Conservation (phyloP, 30 jellyfish, hydroid and myxozoan genomes). For the Clytia hemisphaerica region DNA sequence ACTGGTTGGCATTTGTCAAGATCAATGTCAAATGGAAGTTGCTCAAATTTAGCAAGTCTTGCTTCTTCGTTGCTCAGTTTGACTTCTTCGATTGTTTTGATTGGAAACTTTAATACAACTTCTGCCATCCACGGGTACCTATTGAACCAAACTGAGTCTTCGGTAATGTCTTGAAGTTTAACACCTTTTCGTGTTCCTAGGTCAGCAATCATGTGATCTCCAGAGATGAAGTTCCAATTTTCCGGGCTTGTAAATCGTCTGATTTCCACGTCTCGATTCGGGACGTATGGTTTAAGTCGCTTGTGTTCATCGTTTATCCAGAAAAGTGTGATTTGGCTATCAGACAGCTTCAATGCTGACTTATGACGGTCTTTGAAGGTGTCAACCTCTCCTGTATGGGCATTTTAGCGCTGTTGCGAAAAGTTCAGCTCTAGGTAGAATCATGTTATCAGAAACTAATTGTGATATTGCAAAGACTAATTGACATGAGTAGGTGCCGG, state of each 20-base stretch:
- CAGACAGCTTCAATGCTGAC: neutral
- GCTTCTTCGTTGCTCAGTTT: conserved; percentile 12
- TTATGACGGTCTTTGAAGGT: neutral
- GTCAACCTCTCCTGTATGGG: conserved; percentile 36
- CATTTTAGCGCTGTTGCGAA: neutral
- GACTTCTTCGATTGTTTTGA: neutral
- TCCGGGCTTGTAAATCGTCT: neutral
- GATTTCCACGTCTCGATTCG: conserved; percentile 29
- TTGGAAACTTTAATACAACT: neutral
- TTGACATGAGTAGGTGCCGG: neutral
- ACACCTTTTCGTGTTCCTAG: conserved; percentile 24
- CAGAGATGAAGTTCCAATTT: conserved; percentile 9
- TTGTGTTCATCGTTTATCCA: conserved; percentile 29
- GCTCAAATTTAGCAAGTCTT: neutral
- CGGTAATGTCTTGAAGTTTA: neutral
- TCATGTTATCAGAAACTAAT: conserved; percentile 9
- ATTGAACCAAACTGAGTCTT: conserved; percentile 14
- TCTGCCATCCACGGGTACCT: neutral
- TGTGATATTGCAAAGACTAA: conserved; percentile 7
- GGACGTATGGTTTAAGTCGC: conserved; percentile 17
- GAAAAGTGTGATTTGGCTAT: conserved; percentile 26
- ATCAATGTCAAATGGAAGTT: neutral
- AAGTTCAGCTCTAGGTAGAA: conserved; percentile 21
- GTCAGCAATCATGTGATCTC: conserved; percentile 25
- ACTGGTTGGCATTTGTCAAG: neutral